Base-by-base conservation (phyloP, 2,113 vertebrate genomes). In the Pelobates fuscus region DNA sequence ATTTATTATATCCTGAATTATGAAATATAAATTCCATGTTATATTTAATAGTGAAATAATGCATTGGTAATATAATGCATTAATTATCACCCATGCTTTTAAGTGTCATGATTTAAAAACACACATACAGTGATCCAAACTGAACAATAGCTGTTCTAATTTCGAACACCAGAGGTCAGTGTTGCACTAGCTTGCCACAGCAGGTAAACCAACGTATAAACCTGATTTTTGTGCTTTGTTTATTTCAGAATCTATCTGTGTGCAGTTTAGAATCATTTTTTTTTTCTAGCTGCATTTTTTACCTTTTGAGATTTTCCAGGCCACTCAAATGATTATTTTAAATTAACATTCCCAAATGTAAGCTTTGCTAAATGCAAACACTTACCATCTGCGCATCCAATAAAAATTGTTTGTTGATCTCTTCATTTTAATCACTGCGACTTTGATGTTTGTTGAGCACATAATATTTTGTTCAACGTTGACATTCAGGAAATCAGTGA, bases 141-240 rank as follows among this genome's bases (percentile, higher is more conserved):
- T 41, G 37, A 41, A 41, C 14, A 41, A 12, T 17, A 5, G 44
- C 15, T 20, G 30, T 62, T 25, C 11, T 23, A 23, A 2, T 69
- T 21, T 44, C 43, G 3, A 30, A 26, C 71, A 75, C 24, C n/a
- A 66, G 71, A 75, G 49, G 71, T 25, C 71, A 46, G 26, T 67
- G 41, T 75, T 59, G 71, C 30, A 21, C 52, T 24, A 29, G 25
- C 24, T 54, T 66, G 20, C 5, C 37, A 20, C 7, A 65, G 37
- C 24, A 20, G 23, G 15, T 25, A 12, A n/a, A 7, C 5, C 21
- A 23, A 52, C 11, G n/a, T n/a, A n/a, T n/a, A n/a, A n/a, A n/a
- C n/a, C n/a, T n/a, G n/a, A n/a, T n/a, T n/a, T n/a, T n/a, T n/a
- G n/a, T 37, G 32, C 5, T 37, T 37, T 10, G 5, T 10, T 10